Conservation (phyloP, 2,888 invertebrate genomes). For the Perizoma flavofasciatum region DNA sequence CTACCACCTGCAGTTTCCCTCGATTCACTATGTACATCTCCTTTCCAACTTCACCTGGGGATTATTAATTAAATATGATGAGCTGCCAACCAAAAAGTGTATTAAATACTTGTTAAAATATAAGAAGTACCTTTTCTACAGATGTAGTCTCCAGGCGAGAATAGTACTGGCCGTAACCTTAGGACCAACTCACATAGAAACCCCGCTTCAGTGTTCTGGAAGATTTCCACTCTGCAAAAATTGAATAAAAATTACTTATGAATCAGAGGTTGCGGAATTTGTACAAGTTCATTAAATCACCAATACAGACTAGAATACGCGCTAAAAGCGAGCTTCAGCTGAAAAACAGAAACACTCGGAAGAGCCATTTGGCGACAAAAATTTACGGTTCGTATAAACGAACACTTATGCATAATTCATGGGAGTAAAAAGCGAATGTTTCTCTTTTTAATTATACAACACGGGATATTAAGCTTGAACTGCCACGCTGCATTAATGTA, state of each 20-base stretch:
- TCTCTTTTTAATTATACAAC: conserved; percentile 82
- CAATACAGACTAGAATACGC: conserved; percentile 41
- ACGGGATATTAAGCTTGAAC: conserved; percentile 77
- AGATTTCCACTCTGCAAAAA: conserved; percentile 93
- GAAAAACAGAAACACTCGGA: conserved; percentile 57
- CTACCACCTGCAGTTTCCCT: conserved; percentile 97
- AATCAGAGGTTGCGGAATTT: conserved; percentile 24
- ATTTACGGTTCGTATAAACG: conserved; percentile 78
- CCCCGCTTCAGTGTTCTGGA: conserved; percentile 99
- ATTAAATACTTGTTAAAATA: conserved; percentile 7
- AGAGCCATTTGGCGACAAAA: conserved; percentile 73
- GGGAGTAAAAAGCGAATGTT: conserved; percentile 79
- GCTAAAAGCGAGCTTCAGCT: conserved; percentile 49
- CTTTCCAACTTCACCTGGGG: conserved; percentile 98
- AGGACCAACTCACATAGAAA: conserved; percentile 98
- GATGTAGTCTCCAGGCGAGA: conserved; percentile 99
- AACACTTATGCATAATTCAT: conserved; percentile 81
- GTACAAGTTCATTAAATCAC: conserved; percentile 39
- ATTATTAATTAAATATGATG: conserved; percentile 22
- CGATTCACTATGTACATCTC: conserved; percentile 99
- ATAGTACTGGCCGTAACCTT: conserved; percentile 96
- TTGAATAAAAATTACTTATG: conserved; percentile 25
- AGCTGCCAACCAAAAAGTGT: not conserved
- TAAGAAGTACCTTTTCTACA: conserved; percentile 95
- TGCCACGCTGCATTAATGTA: conserved; percentile 64